Evolutionary conservation across 2,888 invertebrate genomes (phyloP).

Genomic region (Cryptophagus acutangulus): DNA sequence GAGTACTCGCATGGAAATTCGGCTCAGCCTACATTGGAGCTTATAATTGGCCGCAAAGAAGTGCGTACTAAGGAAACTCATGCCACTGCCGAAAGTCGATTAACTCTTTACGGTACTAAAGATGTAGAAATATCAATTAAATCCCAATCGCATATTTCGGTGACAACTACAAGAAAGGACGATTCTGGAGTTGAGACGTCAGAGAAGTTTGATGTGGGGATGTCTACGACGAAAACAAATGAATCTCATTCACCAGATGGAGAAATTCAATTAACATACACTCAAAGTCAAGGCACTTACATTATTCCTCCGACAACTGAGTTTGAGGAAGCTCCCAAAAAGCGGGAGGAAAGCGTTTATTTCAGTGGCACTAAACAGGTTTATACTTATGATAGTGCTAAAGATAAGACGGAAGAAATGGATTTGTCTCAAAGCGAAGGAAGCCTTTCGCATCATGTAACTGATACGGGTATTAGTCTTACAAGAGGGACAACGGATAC

Average conservation of each 20-base stretch:
- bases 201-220: conserved; percentile 49
- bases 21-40: conserved; percentile 46
- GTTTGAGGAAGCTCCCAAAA: conserved; percentile 38
- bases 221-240: conserved; percentile 47
- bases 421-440: conserved; percentile 49
- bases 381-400: conserved; percentile 48
- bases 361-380: conserved; percentile 52
- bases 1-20: conserved; percentile 14
- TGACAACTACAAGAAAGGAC: conserved; percentile 47
- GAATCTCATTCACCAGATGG: conserved; percentile 32
- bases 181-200: conserved; percentile 48
- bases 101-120: conserved; percentile 51
- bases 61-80: conserved; percentile 51
- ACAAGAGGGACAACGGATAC: conserved; percentile 51
- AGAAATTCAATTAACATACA: conserved; percentile 25
- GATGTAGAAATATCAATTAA: conserved; percentile 54
- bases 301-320: conserved; percentile 43
- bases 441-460: conserved; percentile 52
- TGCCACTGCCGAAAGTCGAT: conserved; percentile 51
- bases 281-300: conserved; percentile 39
- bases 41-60: conserved; percentile 53
- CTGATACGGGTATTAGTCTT: conserved; percentile 54
- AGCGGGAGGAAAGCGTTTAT: conserved; percentile 51
- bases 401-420: conserved; percentile 20
- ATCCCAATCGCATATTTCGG: conserved; percentile 53